Percentiles rank a stretch among this genome's conserved stretches.
Evolutionary conservation across 2,888 invertebrate genomes (phyloP).

Genomic region (Drosophila nr. fundita): DNA sequence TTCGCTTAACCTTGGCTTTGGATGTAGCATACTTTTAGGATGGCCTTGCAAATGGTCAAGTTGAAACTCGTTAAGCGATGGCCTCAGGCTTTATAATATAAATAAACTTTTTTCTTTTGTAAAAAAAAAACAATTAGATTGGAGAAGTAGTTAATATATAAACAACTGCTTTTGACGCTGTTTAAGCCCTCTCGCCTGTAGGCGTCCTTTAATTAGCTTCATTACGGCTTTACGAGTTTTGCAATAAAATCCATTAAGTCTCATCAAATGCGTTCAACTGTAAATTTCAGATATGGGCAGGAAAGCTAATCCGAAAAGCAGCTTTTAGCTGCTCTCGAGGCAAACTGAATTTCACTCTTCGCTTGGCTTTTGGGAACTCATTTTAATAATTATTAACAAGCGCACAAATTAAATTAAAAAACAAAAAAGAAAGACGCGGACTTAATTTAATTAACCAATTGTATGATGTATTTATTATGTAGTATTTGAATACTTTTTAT

Average conservation of each 20-base stretch:
- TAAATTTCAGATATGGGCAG: slow-evolving; percentile 47
- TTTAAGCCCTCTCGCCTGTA: slow-evolving; percentile 2
- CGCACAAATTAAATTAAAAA: slow-evolving; percentile 60
- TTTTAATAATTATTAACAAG: slow-evolving; percentile 54
- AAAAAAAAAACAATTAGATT: slow-evolving; percentile 5
- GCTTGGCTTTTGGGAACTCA: slow-evolving; percentile 1
- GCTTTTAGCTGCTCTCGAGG: slow-evolving; percentile 15
- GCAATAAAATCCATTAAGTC: slow-evolving; percentile 54
- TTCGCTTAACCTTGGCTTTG: slow-evolving; percentile 43
- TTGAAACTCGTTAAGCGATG: slow-evolving; percentile 1
- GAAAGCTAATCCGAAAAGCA: slow-evolving; percentile 31
- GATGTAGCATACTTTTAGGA: slow-evolving; percentile 55
- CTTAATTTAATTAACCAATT: background rate
- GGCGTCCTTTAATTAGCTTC: slow-evolving; percentile 45
- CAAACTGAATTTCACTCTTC: slow-evolving; percentile 34
- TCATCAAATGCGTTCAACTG: slow-evolving; percentile 61
- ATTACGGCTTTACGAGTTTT: slow-evolving; percentile 28
- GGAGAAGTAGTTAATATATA: slow-evolving; percentile 26
- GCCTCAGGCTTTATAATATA: background rate
- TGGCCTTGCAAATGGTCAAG: slow-evolving; percentile 44
- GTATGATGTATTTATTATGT: background rate
- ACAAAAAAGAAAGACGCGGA: slow-evolving; percentile 24
- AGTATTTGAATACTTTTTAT: background rate
- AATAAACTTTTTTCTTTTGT: background rate
- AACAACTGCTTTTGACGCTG: slow-evolving; percentile 33